Evolutionary conservation across 2,888 invertebrate genomes (phyloP), one percentile per base, ranked within the genome.

Genomic region (Omphaloscelis lunosa): DNA sequence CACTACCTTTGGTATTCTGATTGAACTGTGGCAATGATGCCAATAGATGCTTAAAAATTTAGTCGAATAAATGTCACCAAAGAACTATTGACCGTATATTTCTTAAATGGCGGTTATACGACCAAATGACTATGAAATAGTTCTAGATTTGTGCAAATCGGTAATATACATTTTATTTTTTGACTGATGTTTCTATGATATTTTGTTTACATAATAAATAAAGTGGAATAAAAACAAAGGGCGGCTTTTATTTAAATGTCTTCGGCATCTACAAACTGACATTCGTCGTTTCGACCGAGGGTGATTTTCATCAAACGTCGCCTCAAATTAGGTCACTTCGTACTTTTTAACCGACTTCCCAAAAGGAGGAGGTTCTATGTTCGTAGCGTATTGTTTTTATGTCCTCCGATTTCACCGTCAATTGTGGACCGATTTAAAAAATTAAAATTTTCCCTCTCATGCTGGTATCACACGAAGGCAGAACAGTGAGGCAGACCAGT

Each of bases 201-300:
- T 53, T 53, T 61, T 71, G 75, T 79, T 85, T 85, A 77, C n/a
- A 48, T 23, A 48, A 17, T 41, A 51, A 85, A 77, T 67, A 77
- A 82, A 72, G 15, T 48, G 23, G 6, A 69, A 45, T 53, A 27
- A 51, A 72, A 20, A 59, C 11, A 68, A 34, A 7, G 3, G 2
- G 11, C 11, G 34, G 11, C 34, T 68, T 34, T 61, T n/a, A 59
- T n/a, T 61, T 34, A 11, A 23, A 3, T 34, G 1, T 6, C 9
- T 34, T 34, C 6, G 1, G 11, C 23, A 56, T 15, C 17, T 34
- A 6, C 0, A 51, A 67, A 5, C 8, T 23, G 0, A 1, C 20
- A 2, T 48, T 20, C 2, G 2, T 20, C 23, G 20, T 29, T 45
- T 45, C 20, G n/a, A 5, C 39, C 5, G 2, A 66, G 4, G 5